These are phyloP conservation scores for Mamestra configurata DNA, from an alignment of 1,140 invertebrate species.

Conservation along the genomic window DNA sequence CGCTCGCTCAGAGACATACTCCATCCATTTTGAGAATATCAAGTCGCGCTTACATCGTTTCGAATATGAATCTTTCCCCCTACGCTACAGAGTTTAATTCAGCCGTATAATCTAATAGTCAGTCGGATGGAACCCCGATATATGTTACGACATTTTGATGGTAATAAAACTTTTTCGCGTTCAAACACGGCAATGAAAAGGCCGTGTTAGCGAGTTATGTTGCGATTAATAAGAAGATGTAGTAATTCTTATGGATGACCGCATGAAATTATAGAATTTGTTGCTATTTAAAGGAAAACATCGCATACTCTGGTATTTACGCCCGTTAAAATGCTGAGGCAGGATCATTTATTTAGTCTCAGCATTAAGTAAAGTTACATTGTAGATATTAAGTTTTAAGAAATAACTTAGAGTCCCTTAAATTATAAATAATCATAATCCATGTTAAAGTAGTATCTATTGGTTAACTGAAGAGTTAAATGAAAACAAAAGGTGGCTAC, in stretches of 20 bases:
- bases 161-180: conserved; percentile 60
- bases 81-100: conserved; percentile 58
- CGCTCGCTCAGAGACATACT: conserved; percentile 44
- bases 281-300: conserved; percentile 19
- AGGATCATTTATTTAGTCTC: conserved; percentile 6
- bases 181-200: conserved; percentile 58
- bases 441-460: not conserved
- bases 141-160: conserved; percentile 54
- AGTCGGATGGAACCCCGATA: conserved; percentile 49
- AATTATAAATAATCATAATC: not conserved
- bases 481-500: too few relatives aligned
- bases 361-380: not conserved
- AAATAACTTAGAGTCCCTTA: not conserved
- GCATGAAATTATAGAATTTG: conserved; percentile 38
- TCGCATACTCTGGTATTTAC: not conserved
- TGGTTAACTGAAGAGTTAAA: too few relatives aligned
- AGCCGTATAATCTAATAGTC: conserved; percentile 41
- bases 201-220: conserved; percentile 49
- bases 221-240: conserved; percentile 51
- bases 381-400: not conserved
- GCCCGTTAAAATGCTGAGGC: not conserved
- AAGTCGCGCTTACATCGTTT: conserved; percentile 42
- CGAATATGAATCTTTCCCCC: conserved; percentile 56
- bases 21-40: conserved; percentile 52
- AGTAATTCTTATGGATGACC: conserved; percentile 45